Evolutionary conservation across 2,888 invertebrate species (phyloP), one percentile per base, ranked within the genome.

Genomic region (Hesperia comma): DNA sequence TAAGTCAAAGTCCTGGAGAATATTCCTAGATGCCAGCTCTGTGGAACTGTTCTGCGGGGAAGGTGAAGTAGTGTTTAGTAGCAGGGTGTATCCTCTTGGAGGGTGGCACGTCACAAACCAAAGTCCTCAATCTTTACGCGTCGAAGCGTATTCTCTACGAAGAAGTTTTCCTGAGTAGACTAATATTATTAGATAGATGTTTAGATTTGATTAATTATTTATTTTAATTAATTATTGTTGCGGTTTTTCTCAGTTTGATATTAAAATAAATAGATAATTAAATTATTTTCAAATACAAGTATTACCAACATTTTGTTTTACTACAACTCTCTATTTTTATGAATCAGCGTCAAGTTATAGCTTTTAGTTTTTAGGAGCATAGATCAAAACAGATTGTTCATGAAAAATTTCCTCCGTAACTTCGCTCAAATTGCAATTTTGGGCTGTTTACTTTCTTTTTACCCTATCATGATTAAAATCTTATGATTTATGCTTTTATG

Each of bases 1-100:
- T 4, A 75, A 75, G 0, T 79, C 82, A 0, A 72, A 71, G 17
- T 66, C 74, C 1, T 89, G 87, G 88, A 81, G 88, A 63, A 75
- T 92, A 1, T 92, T 90, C 73, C 71, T 92, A 6, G 92, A 92
- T 64, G 79, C 91, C 3, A 90, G 90, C 72, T 90, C 91, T 2
- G 33, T 92, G 63, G 92, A 92, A 70, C 69, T 91, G 51, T 92
- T 92, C 76, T 92, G 92, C 58, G 92, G 92, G 0, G 87, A 89
- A 70, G 92, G 92, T 0, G 92, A 92, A 66, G 90, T 87, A 0
- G 91, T 92, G 0, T 90, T 92, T 72, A 92, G 92, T 69, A 83
- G 79, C n/a, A 80, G 92, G 61, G 80, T 86, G 0, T 90, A 78
- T 62, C 87, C 90, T 37, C 79, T 85, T 4, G 90, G 90, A 7